These are phyloP conservation scores for Melieria crassipennis DNA, from an alignment of 2,888 invertebrate species.

Conservation along the genomic window DNA sequence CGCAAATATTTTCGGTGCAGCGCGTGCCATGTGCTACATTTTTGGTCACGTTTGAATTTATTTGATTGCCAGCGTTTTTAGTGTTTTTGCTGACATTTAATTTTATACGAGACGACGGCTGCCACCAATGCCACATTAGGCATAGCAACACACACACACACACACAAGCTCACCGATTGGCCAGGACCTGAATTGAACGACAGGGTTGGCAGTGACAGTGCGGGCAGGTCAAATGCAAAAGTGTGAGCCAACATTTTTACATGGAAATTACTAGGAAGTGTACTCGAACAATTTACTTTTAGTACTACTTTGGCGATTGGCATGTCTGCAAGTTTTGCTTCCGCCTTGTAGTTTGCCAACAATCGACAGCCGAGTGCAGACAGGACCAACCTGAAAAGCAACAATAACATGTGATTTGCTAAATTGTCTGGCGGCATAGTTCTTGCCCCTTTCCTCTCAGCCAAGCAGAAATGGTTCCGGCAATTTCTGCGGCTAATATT, in stretches of 20 bases:
- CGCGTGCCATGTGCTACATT: constrained; percentile 43
- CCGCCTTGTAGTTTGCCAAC: too few species aligned
- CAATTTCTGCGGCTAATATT: too few species aligned
- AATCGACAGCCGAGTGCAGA: too few species aligned
- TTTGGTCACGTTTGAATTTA: constrained; percentile 61
- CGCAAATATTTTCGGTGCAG: too few species aligned
- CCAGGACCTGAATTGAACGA: constrained; percentile 31
- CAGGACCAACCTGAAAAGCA: too few species aligned
- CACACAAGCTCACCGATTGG: constrained; percentile 17
- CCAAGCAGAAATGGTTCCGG: too few species aligned
- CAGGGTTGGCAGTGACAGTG: constrained; percentile 19
- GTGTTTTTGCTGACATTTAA: constrained; percentile 58
- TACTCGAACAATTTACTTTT: constrained; percentile 56
- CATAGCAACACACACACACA: constrained; percentile 29
- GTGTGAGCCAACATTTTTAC: constrained; percentile 28
- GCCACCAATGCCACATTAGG: neutral
- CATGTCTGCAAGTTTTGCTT: constrained; percentile 40
- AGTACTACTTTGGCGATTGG: constrained; percentile 41
- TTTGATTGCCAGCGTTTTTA: constrained; percentile 59
- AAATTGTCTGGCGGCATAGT: too few species aligned
- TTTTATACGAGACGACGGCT: constrained; percentile 49
- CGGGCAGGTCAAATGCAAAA: constrained; percentile 18
- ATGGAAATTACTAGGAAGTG: constrained; percentile 57
- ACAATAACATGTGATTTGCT: too few species aligned
- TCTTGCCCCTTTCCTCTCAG: too few species aligned